Percentiles rank a stretch among this genome's conserved stretches.
Conservation (phyloP, 2,888 invertebrate genomes). For the Mythimna pallens region DNA sequence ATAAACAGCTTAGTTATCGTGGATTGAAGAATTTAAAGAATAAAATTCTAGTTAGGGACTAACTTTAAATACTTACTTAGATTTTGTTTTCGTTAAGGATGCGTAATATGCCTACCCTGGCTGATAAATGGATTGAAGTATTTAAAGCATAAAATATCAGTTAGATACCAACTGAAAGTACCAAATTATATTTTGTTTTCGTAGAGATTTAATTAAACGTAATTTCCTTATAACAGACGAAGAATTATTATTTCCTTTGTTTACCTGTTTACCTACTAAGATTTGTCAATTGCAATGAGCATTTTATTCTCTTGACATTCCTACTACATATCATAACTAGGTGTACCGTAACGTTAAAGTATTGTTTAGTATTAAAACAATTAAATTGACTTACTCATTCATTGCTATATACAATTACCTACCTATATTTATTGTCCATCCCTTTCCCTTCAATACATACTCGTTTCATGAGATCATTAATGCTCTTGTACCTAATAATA, state of each 20-base stretch:
- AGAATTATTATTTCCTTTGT: background rate
- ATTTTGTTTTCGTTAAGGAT: background rate
- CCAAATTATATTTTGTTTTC: background rate
- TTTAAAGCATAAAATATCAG: background rate
- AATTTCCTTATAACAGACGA: background rate
- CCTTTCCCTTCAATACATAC: background rate
- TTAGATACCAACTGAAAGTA: background rate
- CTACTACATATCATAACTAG: background rate
- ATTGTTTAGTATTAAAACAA: constrained; percentile 8
- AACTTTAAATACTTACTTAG: background rate
- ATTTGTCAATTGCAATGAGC: background rate
- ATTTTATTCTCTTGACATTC: background rate
- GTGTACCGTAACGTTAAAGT: background rate
- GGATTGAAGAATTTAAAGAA: background rate
- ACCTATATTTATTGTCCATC: background rate
- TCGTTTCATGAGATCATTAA: constrained; percentile 14
- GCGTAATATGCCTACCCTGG: background rate
- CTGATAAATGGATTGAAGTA: background rate
- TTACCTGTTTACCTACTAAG: no score
- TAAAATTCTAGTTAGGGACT: background rate
- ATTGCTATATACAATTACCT: background rate
- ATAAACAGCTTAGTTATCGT: background rate
- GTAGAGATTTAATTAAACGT: no score
- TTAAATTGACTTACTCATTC: background rate
- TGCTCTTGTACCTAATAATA: background rate